Evolutionary conservation across 2,797 vertebrate species (phyloP).

Genomic region (Xenentodon cancila): DNA sequence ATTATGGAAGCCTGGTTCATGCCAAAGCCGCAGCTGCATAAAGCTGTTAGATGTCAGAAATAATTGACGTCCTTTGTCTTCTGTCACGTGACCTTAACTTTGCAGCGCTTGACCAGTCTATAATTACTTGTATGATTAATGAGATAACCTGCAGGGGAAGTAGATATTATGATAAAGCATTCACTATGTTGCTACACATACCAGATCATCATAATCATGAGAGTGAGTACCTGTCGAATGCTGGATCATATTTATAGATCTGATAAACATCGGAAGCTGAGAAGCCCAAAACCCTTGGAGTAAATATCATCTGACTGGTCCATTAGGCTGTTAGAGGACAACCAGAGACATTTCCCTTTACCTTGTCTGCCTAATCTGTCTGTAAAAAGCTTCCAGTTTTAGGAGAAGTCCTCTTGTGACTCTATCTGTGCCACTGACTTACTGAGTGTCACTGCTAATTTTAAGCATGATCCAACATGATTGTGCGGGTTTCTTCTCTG

Average conservation of each 20-base stretch:
- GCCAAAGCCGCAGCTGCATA: constrained; percentile 24
- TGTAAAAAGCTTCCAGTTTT: constrained; percentile 46
- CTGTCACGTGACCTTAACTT: constrained; percentile 9
- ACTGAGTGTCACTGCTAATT: constrained; percentile 61
- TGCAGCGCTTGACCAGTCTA: constrained; percentile 46
- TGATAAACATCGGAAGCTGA: constrained; percentile 31
- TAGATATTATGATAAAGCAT: constrained; percentile 37
- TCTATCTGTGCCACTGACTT: constrained; percentile 36
- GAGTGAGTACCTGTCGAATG: constrained; percentile 13
- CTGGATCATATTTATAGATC: constrained; percentile 8
- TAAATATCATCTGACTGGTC: constrained; percentile 48
- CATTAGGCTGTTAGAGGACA: constrained; percentile 1
- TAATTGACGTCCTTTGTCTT: constrained; percentile 29
- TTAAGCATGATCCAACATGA: constrained; percentile 44
- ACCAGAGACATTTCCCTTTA: constrained; percentile 14
- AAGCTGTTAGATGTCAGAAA: constrained; percentile 36
- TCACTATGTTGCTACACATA: constrained; percentile 9
- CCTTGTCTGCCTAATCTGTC: constrained; percentile 3
- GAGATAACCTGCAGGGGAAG: constrained; percentile 32
- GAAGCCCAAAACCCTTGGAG: constrained; percentile 35
- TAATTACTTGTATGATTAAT: constrained; percentile 66
- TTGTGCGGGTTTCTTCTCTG: constrained; percentile 24
- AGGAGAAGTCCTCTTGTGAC: constrained; percentile 24
- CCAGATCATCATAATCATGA: constrained; percentile 11
- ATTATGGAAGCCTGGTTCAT: constrained; percentile 32